These are phyloP conservation scores for Endotricha flammealis DNA, from an alignment of 2,888 invertebrate species.

Conservation along the genomic window DNA sequence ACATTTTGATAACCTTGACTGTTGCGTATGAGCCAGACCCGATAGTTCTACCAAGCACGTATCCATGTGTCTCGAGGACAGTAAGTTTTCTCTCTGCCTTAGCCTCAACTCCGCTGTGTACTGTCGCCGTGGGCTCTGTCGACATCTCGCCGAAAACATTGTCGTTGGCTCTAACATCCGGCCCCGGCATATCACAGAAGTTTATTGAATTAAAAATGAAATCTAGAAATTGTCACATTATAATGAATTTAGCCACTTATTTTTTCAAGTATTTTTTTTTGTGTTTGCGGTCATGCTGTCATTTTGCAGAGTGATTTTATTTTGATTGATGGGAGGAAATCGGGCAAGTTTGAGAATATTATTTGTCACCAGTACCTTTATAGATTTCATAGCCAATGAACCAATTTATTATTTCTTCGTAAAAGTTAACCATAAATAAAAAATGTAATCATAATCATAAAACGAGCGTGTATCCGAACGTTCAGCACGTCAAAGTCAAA, in stretches of 20 bases:
- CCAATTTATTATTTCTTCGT: too few relatives aligned
- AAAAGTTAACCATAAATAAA: too few relatives aligned
- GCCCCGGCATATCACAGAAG: conserved; percentile 74
- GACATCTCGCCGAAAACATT: conserved; percentile 73
- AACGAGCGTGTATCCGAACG: background rate
- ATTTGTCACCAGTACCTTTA: conserved; percentile 15
- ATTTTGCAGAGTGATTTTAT: conserved; percentile 43
- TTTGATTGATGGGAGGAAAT: conserved; percentile 39
- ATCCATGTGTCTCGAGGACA: conserved; percentile 88
- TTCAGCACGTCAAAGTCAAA: background rate
- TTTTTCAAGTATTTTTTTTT: conserved; percentile 53
- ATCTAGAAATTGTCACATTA: conserved; percentile 54
- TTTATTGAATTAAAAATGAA: conserved; percentile 46
- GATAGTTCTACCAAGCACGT: conserved; percentile 84
- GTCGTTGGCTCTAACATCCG: conserved; percentile 69
- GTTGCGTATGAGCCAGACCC: conserved; percentile 91
- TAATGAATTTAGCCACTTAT: conserved; percentile 60
- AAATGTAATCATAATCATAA: too few relatives aligned
- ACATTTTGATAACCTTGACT: conserved; percentile 82
- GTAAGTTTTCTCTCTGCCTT: conserved; percentile 73
- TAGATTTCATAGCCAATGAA: too few relatives aligned
- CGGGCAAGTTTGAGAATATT: too few relatives aligned
- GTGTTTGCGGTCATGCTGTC: conserved; percentile 52
- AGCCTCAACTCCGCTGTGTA: conserved; percentile 61
- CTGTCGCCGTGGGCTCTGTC: conserved; percentile 64